These are phyloP conservation scores for Lepetodrilus schrolli DNA, from an alignment of 2,888 invertebrate genomes.

Conservation along the genomic window DNA sequence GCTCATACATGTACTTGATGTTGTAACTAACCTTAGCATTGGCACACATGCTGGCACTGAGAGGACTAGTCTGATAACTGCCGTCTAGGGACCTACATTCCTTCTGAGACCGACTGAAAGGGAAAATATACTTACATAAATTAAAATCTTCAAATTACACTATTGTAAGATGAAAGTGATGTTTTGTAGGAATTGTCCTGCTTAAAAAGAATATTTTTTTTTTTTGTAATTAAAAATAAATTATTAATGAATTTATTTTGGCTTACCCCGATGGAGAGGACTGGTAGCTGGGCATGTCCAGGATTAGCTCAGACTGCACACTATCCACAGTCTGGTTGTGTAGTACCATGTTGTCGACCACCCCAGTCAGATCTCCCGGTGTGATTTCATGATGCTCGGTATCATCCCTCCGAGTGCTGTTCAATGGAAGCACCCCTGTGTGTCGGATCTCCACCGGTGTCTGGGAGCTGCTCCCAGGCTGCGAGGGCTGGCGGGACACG, in stretches of 20 bases:
- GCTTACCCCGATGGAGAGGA: conserved; percentile 57
- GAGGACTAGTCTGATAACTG: conserved; percentile 53
- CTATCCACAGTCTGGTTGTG: conserved; percentile 67
- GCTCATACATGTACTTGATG: conserved; percentile 17
- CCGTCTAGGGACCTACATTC: conserved; percentile 45
- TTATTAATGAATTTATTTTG: neutral
- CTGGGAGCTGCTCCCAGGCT: conserved; percentile 28
- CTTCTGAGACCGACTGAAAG: conserved; percentile 11
- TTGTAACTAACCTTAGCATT: conserved; percentile 16
- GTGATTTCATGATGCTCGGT: conserved; percentile 22
- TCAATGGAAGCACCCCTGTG: conserved; percentile 53
- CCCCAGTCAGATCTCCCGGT: conserved; percentile 56
- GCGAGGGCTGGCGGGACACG: neutral
- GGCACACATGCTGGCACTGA: conserved; percentile 68
- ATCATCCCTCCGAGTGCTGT: conserved; percentile 59
- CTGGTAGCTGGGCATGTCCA: conserved; percentile 70
- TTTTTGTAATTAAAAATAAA: neutral
- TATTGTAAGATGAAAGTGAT: neutral
- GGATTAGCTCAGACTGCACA: conserved; percentile 67
- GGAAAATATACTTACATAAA: neutral
- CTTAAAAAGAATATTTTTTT: no score
- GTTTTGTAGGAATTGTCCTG: no score
- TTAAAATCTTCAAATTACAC: neutral
- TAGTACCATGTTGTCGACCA: conserved; percentile 52
- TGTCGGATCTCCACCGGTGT: conserved; percentile 60